phyloP scores from a whole-genome alignment of 2,888 invertebrate species.

The Tanytarsus gracilentus region DNA sequence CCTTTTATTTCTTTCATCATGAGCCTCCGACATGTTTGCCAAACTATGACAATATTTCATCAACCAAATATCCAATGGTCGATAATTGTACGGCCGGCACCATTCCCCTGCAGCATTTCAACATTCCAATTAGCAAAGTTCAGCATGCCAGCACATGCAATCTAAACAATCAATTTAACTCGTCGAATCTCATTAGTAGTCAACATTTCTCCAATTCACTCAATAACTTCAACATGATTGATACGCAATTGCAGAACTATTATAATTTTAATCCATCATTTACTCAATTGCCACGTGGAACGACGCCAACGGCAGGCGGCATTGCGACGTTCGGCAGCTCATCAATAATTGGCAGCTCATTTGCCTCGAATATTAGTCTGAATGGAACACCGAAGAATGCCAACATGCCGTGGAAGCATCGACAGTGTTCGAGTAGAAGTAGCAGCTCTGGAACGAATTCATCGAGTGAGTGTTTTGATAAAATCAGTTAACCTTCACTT shows the following conservation, averaged over 20 bases:
- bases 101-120: slow-evolving; percentile 12
- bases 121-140: slow-evolving; percentile 33
- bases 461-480: slow-evolving; percentile 39
- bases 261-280: slow-evolving; percentile 28
- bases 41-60: slow-evolving; percentile 31
- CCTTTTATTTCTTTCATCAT: slow-evolving; percentile 33
- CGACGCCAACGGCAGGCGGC: slow-evolving; percentile 31
- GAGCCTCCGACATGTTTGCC: slow-evolving; percentile 32
- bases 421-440: slow-evolving; percentile 42
- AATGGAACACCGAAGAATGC: slow-evolving; percentile 17
- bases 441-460: slow-evolving; percentile 43
- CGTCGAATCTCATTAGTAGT: slow-evolving; percentile 31
- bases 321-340: slow-evolving; percentile 15
- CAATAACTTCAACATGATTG: slow-evolving; percentile 39
- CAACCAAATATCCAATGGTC: background rate
- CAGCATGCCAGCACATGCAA: slow-evolving; percentile 30
- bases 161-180: slow-evolving; percentile 30
- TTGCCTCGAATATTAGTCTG: slow-evolving; percentile 24
- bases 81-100: slow-evolving; percentile 3
- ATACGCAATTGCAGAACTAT: slow-evolving; percentile 31
- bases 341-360: slow-evolving; percentile 24
- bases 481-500: no score
- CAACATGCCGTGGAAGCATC: slow-evolving; percentile 43
- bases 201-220: slow-evolving; percentile 43
- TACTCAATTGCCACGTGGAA: slow-evolving; percentile 33